Conservation (phyloP, 2,888 invertebrate species). For the Brassicogethes aeneus region DNA sequence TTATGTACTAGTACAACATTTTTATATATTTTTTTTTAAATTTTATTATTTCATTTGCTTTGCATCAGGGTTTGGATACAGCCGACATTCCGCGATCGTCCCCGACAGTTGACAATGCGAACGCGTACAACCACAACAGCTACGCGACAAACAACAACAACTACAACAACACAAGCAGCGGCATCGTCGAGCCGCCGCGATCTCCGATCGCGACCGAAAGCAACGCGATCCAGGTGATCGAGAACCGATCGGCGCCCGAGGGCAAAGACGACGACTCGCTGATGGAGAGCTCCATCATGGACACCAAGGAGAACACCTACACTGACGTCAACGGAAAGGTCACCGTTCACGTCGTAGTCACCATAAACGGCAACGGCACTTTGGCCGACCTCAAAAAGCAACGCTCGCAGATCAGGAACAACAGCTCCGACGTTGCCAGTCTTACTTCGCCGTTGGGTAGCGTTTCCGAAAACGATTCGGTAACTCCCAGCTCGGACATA, state of each 20-base stretch:
- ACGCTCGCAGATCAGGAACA: constrained; percentile 71
- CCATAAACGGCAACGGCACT: constrained; percentile 70
- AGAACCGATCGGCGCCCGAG: constrained; percentile 59
- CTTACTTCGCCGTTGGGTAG: constrained; percentile 38
- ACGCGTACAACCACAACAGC: neutral
- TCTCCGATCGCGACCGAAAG: neutral
- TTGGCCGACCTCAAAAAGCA: constrained; percentile 91
- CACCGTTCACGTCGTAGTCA: constrained; percentile 55
- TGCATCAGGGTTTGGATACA: constrained; percentile 29
- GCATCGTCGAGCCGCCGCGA: neutral
- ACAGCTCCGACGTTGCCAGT: constrained; percentile 43
- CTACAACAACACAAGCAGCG: neutral
- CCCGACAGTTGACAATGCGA: constrained; percentile 5
- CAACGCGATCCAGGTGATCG: constrained; percentile 20
- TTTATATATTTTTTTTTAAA: too few species aligned
- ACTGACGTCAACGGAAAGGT: constrained; percentile 79
- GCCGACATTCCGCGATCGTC: constrained; percentile 5
- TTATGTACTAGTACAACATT: too few species aligned
- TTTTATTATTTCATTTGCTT: constrained; percentile 6
- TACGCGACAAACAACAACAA: constrained; percentile 11
- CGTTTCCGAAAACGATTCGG: constrained; percentile 41
- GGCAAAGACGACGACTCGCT: constrained; percentile 72
- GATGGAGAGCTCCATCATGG: constrained; percentile 52
- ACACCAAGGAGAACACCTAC: constrained; percentile 45
- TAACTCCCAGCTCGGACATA: constrained; percentile 41